Percentiles rank a stretch among this genome's conserved stretches.
phyloP scores from a whole-genome alignment of 2,113 vertebrate genomes.

The Columbina picui region DNA sequence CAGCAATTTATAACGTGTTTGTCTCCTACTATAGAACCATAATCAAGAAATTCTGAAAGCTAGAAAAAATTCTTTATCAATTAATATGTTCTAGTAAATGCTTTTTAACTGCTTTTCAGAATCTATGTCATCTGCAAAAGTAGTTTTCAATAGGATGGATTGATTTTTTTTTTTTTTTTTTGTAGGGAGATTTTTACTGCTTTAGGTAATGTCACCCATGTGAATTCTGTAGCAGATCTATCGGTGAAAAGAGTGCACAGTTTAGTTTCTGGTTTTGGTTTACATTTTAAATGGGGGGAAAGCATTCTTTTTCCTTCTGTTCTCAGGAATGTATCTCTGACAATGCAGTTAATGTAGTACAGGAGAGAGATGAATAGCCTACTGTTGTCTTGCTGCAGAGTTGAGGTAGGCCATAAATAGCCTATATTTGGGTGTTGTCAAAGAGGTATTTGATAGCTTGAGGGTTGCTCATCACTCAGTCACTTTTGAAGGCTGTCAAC shows the following conservation, averaged over 20 bases:
- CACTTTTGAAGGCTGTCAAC: neutral
- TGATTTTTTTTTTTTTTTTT: too few species aligned
- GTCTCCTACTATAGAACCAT: neutral
- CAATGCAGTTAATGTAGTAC: fast-evolving
- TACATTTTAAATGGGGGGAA: neutral
- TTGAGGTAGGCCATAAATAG: neutral
- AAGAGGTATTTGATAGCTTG: neutral
- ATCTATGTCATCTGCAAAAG: neutral
- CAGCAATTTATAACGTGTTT: neutral
- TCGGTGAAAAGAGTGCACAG: neutral
- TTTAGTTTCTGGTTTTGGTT: neutral
- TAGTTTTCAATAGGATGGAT: neutral
- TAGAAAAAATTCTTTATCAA: neutral
- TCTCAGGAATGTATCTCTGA: neutral
- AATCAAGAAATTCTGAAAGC: neutral
- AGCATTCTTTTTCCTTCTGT: neutral
- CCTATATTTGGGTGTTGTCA: neutral
- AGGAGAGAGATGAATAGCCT: fast-evolving
- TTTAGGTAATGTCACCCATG: neutral
- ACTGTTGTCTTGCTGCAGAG: neutral
- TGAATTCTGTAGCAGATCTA: neutral
- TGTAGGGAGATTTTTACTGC: neutral
- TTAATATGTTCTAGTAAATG: neutral
- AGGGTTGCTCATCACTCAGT: neutral
- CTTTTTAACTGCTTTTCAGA: neutral